Evolutionary conservation across 2,113 vertebrate species (phyloP).

Genomic region (Phyllostomus discolor): DNA sequence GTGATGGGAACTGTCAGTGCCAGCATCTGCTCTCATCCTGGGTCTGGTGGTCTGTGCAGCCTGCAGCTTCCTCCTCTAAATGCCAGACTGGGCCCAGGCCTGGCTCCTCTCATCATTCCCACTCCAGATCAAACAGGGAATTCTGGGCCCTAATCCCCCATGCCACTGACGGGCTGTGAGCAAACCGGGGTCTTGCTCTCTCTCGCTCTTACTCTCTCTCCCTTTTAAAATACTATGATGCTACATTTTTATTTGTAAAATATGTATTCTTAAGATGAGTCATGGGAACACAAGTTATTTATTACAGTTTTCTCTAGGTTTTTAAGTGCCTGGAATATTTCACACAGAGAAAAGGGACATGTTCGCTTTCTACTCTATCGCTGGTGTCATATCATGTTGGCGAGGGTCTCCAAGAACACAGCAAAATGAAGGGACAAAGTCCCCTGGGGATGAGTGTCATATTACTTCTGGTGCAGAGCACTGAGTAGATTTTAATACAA

Average conservation of each 20-base stretch:
- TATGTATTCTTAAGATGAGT: background rate
- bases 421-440: background rate
- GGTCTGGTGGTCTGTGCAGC: background rate
- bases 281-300: background rate
- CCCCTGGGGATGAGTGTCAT: background rate
- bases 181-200: background rate
- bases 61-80: background rate
- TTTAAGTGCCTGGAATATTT: background rate
- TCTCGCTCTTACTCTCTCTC: background rate
- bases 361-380: background rate
- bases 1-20: background rate
- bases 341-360: background rate
- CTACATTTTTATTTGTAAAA: background rate
- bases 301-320: background rate
- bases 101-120: background rate
- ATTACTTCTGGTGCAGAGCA: background rate
- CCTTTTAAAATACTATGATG: background rate
- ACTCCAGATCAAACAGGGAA: no score
- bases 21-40: background rate
- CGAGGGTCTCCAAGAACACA: background rate
- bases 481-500: background rate
- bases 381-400: background rate
- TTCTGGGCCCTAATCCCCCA: background rate
- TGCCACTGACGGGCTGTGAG: background rate
- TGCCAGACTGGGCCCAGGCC: background rate